These are phyloP conservation scores for Stichopus horrens DNA, from an alignment of 53 echinoderm and acorn worm genomes.

Conservation along the genomic window DNA sequence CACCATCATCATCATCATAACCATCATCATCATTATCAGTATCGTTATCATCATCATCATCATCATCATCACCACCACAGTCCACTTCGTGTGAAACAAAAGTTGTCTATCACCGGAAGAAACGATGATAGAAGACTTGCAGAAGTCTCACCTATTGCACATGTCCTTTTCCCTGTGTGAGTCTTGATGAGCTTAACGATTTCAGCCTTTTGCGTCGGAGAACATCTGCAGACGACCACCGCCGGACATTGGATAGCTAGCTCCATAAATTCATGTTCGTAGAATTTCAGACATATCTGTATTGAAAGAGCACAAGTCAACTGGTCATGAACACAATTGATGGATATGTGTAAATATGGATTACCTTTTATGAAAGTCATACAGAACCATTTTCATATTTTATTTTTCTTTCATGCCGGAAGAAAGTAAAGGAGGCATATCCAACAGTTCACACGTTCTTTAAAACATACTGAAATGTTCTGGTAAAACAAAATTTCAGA, in stretches of 20 bases:
- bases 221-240: constrained; percentile 94
- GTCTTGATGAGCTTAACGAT: constrained; percentile 89
- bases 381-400: neutral
- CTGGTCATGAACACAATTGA: too few species aligned
- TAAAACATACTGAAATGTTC: too few species aligned
- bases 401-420: too few species aligned
- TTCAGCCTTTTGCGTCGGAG: constrained; percentile 98
- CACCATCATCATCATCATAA: neutral
- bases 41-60: constrained; percentile 23
- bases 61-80: constrained; percentile 25
- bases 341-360: too few species aligned
- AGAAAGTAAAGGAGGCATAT: too few species aligned
- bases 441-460: too few species aligned
- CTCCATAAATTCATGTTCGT: constrained; percentile 99
- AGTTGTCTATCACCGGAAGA: too few species aligned
- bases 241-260: constrained; percentile 96
- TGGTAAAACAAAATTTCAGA: too few species aligned
- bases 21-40: neutral
- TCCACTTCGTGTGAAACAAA: too few species aligned
- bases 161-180: constrained; percentile 92
- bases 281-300: constrained; percentile 86
- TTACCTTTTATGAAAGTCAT: neutral
- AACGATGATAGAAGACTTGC: neutral
- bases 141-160: constrained; percentile 90
- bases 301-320: too few species aligned